Evolutionary conservation across 1,140 invertebrate species (phyloP), one percentile per base, ranked within the genome.

Genomic region (Nylanderia fulva): DNA sequence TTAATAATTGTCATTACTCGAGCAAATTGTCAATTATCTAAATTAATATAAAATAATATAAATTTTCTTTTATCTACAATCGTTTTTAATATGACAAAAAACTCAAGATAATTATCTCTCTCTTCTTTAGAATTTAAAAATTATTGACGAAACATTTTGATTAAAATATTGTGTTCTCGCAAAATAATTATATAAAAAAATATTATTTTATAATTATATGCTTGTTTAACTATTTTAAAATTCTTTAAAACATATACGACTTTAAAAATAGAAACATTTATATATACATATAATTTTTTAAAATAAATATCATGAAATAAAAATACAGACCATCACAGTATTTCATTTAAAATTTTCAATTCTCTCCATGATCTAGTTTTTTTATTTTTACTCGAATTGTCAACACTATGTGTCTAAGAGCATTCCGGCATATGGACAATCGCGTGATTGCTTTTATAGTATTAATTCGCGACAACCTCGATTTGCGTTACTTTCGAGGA

Each of bases 381-480:
- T 56, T 68, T 48, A 79, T 79, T 79, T 68, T 42, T 48, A 36
- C 48, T 15, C 21, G 39, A 24, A 27, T 68, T 8, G n/a, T 39
- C 56, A 24, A 13, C 21, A 39, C 21, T 68, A 15, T 11, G 13
- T 64, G n/a, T 27, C n/a, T 60, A 52, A 61, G 33, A 79, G n/a
- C 29, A 36, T 77, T 27, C 33, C 36, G n/a, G 42, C 2, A 2
- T 11, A 48, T 54, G 36, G 61, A 60, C 42, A 21, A 63, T 61
- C 21, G 39, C 48, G 36, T 29, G 64, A 58, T 79, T 79, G 76
- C 63, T 33, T 15, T 21, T 52, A 9, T 29, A 33, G 13, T 39
- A 33, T 84, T 42, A 39, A 64, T 85, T 60, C 27, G 7, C 76
- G n/a, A 39, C 54, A 74, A 71, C 80, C 45, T 75, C 48, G 60